Conservation (phyloP, 2,797 vertebrate species). For the Darevskia mixta region DNA sequence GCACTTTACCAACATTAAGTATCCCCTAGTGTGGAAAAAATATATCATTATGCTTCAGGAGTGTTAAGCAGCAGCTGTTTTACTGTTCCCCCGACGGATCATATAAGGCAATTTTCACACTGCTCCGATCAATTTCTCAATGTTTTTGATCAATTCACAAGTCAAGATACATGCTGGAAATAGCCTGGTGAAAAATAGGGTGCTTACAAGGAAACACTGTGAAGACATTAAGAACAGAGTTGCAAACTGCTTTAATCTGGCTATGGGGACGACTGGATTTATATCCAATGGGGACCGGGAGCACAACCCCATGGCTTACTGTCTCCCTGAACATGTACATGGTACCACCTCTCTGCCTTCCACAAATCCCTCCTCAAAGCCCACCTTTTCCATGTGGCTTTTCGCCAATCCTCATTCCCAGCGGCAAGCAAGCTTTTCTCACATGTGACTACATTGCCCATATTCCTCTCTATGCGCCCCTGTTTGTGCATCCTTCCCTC, state of each 20-base stretch:
- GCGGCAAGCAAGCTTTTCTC: background rate
- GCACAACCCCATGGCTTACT: background rate
- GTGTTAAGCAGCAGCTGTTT: background rate
- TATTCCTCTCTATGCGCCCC: background rate
- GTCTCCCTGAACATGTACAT: background rate
- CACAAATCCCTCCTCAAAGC: background rate
- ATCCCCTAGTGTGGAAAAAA: background rate
- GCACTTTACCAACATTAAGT: background rate
- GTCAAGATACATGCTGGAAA: slow-evolving; percentile 27
- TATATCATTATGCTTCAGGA: slow-evolving; percentile 6
- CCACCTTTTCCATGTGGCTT: background rate
- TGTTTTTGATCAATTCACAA: slow-evolving; percentile 20
- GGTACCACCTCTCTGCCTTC: background rate
- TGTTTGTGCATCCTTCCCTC: background rate
- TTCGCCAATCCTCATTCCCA: background rate
- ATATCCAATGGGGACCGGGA: background rate
- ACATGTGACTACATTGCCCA: background rate
- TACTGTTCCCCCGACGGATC: slow-evolving; percentile 20
- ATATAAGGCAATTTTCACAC: slow-evolving; percentile 18
- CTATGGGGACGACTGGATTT: background rate
- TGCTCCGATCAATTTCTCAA: slow-evolving; percentile 30
- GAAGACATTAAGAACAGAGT: background rate
- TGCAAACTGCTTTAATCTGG: background rate
- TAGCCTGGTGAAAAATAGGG: background rate
- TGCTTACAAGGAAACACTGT: background rate